Evolutionary conservation across 2,888 invertebrate genomes (phyloP).

Genomic region (Dendrolimus pini): DNA sequence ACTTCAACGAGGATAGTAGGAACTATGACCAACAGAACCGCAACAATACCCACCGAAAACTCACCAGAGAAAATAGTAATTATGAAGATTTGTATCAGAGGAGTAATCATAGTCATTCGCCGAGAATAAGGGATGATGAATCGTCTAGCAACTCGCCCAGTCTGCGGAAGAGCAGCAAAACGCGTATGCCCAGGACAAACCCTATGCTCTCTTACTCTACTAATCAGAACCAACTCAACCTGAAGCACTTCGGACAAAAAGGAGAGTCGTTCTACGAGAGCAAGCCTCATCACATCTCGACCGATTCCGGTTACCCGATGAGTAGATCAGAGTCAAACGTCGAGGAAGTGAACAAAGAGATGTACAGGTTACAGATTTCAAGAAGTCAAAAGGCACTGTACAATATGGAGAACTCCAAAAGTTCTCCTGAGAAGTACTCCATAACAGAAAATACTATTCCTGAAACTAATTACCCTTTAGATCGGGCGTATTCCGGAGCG

Average conservation of each 20-base stretch:
- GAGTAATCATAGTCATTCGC: slow-evolving; percentile 59
- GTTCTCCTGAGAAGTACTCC: slow-evolving; percentile 55
- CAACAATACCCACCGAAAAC: slow-evolving; percentile 70
- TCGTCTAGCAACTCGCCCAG: slow-evolving; percentile 68
- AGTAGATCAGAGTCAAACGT: slow-evolving; percentile 70
- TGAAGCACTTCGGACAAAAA: slow-evolving; percentile 69
- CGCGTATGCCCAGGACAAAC: slow-evolving; percentile 76
- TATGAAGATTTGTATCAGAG: slow-evolving; percentile 65
- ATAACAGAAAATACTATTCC: slow-evolving; percentile 53
- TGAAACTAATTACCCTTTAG: slow-evolving; percentile 66
- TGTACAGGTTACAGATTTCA: slow-evolving; percentile 70
- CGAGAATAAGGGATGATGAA: slow-evolving; percentile 59
- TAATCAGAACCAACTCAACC: slow-evolving; percentile 61
- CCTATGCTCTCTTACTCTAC: slow-evolving; percentile 75
- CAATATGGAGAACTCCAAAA: slow-evolving; percentile 65
- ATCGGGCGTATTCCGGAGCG: slow-evolving; percentile 62
- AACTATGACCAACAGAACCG: slow-evolving; percentile 67
- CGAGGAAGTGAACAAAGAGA: slow-evolving; percentile 72
- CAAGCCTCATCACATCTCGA: slow-evolving; percentile 65
- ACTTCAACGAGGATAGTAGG: slow-evolving; percentile 66
- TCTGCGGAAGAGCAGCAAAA: slow-evolving; percentile 70
- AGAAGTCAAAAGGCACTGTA: slow-evolving; percentile 68
- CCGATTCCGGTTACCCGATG: slow-evolving; percentile 65
- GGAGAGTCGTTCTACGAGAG: slow-evolving; percentile 64
- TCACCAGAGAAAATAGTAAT: slow-evolving; percentile 67